These are phyloP conservation scores for Chlorospingus semifuscus DNA, from an alignment of 2,797 vertebrate genomes.

Conservation along the genomic window DNA sequence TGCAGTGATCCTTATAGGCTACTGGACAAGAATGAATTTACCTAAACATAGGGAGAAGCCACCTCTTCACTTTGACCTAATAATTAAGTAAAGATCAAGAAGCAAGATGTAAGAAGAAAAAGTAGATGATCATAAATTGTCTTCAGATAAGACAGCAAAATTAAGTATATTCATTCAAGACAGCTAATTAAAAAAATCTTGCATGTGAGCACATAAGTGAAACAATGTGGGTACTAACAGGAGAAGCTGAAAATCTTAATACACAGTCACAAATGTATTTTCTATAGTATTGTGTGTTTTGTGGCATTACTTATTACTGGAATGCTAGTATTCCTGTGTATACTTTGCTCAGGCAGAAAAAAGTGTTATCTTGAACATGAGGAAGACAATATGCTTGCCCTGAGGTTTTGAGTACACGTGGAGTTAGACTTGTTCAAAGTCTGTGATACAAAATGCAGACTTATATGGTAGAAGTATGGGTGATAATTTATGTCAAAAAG, in stretches of 20 bases:
- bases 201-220: not conserved
- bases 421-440: not conserved
- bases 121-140: not conserved
- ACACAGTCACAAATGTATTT: not conserved
- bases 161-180: not conserved
- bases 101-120: not conserved
- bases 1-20: not conserved
- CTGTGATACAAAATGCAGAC: fast-evolving
- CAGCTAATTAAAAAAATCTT: not conserved
- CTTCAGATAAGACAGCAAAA: not conserved
- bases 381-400: not conserved
- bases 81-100: not conserved
- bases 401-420: not conserved
- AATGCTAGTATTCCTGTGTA: not conserved
- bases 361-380: not conserved
- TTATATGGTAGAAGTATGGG: not conserved
- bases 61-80: not conserved
- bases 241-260: not conserved
- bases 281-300: not conserved
- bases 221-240: not conserved
- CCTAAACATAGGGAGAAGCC: not conserved
- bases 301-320: not conserved
- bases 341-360: not conserved
- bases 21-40: not conserved
- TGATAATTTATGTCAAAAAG: not conserved